Evolutionary conservation across 1,140 invertebrate genomes (phyloP), one percentile per base, ranked within the genome.

Genomic region (Drosophila saltans): DNA sequence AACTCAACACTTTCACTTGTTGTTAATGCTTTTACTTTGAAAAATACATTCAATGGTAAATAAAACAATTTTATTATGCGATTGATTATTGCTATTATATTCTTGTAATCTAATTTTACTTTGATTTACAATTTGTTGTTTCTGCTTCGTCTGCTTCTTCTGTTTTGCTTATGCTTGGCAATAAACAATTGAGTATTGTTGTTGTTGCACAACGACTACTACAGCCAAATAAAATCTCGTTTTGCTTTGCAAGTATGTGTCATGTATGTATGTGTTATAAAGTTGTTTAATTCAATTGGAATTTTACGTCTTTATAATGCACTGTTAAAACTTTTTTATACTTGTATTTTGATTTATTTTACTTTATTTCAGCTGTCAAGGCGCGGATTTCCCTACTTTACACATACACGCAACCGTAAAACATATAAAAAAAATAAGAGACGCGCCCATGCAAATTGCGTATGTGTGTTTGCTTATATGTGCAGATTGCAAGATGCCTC

Each of bases 1-100:
- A 70, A 48, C 66, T 78, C 72, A 61, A 64, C 65, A 82, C 83
- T 86, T 86, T 88, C 84, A 88, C 83, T 83, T 69, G 66, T 66
- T 62, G 72, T 64, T 78, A 55, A 55, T 26, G 71, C 33, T 77
- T 72, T 52, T 59, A 43, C 59, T 26, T 59, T 81, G 69, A 52
- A 80, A 86, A 76, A 76, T 82, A 80, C 67, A 69, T 59, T 65
- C 33, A 56, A 58, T 56, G 68, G 72, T 60, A 59, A 81, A 78
- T 66, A 78, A 72, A 78, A 71, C 66, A 59, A 39, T 67, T 65
- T 68, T 75, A 68, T n/a, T 43, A 48, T 48, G 6, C 7, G 45
- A 48, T 48, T 52, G 8, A 52, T 24, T 21, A 52, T 16, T 16
- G 16, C 24, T 26, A 71, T 72, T 77, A 72, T 39, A 7, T 59